Conservation (phyloP, 2,888 invertebrate species). For the Crocallis elinguaria region DNA sequence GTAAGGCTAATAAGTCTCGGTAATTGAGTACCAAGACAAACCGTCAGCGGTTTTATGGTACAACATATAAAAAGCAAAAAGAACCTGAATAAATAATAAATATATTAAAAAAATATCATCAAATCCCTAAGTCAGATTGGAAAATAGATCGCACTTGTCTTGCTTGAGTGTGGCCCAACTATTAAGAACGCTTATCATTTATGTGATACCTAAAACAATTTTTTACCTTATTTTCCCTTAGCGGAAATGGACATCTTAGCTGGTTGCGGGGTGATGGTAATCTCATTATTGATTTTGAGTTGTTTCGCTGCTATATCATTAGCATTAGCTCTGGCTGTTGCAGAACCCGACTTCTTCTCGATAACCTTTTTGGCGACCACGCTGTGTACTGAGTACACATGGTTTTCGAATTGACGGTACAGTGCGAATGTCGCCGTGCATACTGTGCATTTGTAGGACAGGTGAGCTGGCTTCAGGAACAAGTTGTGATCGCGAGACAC, state of each 20-base stretch:
- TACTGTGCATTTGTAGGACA: constrained; percentile 97
- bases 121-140: no score
- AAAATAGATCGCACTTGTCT: no score
- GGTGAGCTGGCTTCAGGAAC: constrained; percentile 95
- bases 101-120: no score
- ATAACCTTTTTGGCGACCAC: constrained; percentile 91
- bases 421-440: constrained; percentile 97
- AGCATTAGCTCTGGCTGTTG: constrained; percentile 46
- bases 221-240: constrained; percentile 64
- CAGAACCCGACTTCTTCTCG: constrained; percentile 64
- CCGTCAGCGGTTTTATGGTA: no score
- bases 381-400: constrained; percentile 96
- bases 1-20: no score
- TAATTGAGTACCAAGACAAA: no score
- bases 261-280: constrained; percentile 95
- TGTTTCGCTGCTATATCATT: constrained; percentile 82
- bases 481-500: constrained; percentile 96
- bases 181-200: neutral
- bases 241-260: constrained; percentile 62
- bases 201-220: neutral
- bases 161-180: no score
- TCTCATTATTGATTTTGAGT: constrained; percentile 94
- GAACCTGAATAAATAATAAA: no score
- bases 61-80: no score
- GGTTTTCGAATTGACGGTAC: constrained; percentile 97